phyloP scores from a whole-genome alignment of 1,140 invertebrate genomes.

The Lysiphlebus fabarum region DNA sequence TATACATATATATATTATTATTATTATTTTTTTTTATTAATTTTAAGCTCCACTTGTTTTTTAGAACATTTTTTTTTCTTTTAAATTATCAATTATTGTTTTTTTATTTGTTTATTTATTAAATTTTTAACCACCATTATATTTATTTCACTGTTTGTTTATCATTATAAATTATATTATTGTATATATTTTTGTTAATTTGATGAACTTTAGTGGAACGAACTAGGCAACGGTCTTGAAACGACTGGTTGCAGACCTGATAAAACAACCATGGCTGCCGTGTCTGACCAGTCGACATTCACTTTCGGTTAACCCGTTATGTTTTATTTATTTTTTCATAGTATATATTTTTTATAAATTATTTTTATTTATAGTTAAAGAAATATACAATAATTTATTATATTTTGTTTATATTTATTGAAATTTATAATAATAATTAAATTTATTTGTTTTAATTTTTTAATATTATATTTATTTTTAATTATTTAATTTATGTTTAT shows the following conservation, averaged over 20 bases:
- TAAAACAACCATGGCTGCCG: not conserved
- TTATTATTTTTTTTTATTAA: no score
- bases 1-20: no score
- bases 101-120: not conserved
- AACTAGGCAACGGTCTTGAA: not conserved
- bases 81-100: not conserved
- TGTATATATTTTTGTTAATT: not conserved
- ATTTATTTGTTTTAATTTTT: no score
- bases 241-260: not conserved
- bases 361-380: no score
- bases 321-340: no score
- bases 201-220: not conserved
- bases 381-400: no score
- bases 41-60: not conserved
- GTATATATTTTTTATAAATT: no score
- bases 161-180: not conserved
- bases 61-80: constrained; percentile 5
- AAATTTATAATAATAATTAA: no score
- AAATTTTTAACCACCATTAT: not conserved
- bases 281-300: constrained; percentile 2
- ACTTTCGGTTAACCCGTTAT: constrained; percentile 13
- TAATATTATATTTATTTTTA: no score
- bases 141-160: not conserved
- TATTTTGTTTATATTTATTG: no score
- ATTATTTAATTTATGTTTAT: no score